Evolutionary conservation across 2,113 vertebrate species (phyloP), one percentile per base, ranked within the genome.

Genomic region (Austrofundulus limnaeus): DNA sequence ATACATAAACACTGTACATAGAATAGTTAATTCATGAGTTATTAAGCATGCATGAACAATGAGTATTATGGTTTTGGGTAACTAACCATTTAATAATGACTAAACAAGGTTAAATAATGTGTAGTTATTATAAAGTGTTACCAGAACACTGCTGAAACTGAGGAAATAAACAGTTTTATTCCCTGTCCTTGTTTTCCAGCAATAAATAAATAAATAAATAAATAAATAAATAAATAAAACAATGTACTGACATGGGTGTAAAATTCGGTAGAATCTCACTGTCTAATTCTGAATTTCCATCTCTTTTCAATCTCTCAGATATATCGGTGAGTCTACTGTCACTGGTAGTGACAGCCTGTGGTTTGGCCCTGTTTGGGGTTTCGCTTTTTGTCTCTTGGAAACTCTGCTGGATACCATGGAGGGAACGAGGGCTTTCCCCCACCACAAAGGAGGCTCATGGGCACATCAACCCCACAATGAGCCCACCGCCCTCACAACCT

Each of bases 321-420:
- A 94, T 99, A 86, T 98, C 97, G 2, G 90, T 99, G 81, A 99
- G 97, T 88, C 85, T 99, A 80, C 91, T 99, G 31, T 98, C 97
- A 31, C 88, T 99, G 67, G 93, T 99, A 56, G 97, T 99, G 83
- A 99, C 96, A 1, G 96, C 96, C 87, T 99, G 97, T 70, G 97
- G 97, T 61, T 92, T 99, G 49, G 97, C 97, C 55, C 91, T 99
- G 45, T 98, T 99, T 43, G 97, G 96, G 0, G 97, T 98, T 23
- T 99, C 97, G 58, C 93, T 99, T 42, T 99, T 99, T 42, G 97
- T 99, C 21, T 98, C 97, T 70, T 99, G 97, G 97, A 99, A 99
- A 82, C 94, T 99, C 75, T 98, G 97, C 83, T 99, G 97, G 97
- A 95, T 98, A 88, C 97, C 97, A 42, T 99, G 97, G 96, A 92